phyloP scores from a whole-genome alignment of 2,797 vertebrate genomes.

The Periophthalmus magnuspinnatus region DNA sequence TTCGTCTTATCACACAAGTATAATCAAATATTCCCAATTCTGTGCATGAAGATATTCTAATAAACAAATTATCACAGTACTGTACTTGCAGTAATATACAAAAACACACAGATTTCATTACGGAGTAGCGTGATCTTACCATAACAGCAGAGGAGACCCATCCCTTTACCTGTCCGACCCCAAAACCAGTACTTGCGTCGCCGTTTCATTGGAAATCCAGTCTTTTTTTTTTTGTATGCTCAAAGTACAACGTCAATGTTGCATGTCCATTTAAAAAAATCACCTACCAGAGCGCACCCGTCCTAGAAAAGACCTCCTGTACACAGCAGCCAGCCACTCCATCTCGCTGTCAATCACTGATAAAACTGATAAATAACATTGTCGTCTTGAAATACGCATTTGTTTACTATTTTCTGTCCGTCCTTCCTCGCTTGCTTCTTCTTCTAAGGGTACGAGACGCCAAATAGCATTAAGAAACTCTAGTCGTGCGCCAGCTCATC shows the following conservation, averaged over 20 bases:
- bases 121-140: constrained; percentile 55
- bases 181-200: constrained; percentile 82
- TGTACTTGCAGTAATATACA: neutral
- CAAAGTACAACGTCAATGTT: constrained; percentile 14
- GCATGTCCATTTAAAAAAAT: constrained; percentile 19
- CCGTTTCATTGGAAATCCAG: constrained; percentile 72
- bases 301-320: constrained; percentile 46
- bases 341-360: constrained; percentile 34
- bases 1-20: too few species aligned
- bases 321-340: constrained; percentile 49
- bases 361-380: constrained; percentile 1
- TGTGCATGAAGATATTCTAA: too few species aligned
- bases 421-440: constrained; percentile 38
- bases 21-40: too few species aligned
- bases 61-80: too few species aligned
- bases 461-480: neutral
- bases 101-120: neutral
- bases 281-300: constrained; percentile 60
- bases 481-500: constrained; percentile 24
- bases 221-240: constrained; percentile 60
- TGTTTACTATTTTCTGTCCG: constrained; percentile 28
- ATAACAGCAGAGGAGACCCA: constrained; percentile 72
- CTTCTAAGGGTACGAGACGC: neutral
- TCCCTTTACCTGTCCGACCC: constrained; percentile 75
- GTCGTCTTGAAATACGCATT: constrained; percentile 46